These are phyloP conservation scores for Smutsia gigantea DNA, from an alignment of 2,797 vertebrate genomes.

Conservation along the genomic window DNA sequence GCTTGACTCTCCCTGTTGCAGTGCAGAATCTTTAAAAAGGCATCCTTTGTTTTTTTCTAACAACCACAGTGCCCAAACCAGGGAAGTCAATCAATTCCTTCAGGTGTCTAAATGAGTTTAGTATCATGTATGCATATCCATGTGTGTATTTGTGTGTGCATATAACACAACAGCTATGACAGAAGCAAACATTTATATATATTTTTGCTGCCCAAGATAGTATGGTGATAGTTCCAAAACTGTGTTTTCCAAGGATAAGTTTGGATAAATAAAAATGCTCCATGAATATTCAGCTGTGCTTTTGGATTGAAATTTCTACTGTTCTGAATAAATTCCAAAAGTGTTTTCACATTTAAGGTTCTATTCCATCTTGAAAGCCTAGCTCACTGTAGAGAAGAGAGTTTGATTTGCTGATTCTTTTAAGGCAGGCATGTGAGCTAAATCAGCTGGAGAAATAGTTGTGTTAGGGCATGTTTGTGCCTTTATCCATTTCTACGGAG, in stretches of 20 bases:
- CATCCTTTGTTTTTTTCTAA: background rate
- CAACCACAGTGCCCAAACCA: background rate
- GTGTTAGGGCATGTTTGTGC: background rate
- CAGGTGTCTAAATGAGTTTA: constrained; percentile 2
- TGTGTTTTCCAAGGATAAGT: constrained; percentile 70
- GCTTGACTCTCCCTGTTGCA: background rate
- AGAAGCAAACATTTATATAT: constrained; percentile 67
- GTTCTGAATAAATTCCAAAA: constrained; percentile 72
- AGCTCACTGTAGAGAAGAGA: constrained; percentile 31
- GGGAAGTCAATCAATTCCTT: background rate
- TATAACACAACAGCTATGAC: constrained; percentile 53
- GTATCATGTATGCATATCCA: background rate
- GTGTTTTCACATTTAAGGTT: constrained; percentile 51
- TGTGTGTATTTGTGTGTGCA: constrained; percentile 38
- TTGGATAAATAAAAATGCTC: constrained; percentile 69
- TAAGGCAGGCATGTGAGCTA: background rate
- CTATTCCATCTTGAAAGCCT: constrained; percentile 57
- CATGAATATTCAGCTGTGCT: constrained; percentile 77
- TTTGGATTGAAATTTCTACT: constrained; percentile 66
- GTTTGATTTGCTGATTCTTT: constrained; percentile 61
- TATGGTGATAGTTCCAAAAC: constrained; percentile 65
- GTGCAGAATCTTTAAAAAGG: background rate
- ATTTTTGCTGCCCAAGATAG: constrained; percentile 68
- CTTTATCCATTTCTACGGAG: constrained; percentile 35
- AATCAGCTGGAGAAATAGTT: constrained; percentile 45